phyloP scores from a whole-genome alignment of 1,140 invertebrate genomes.

The Hypothenemus hampei region DNA sequence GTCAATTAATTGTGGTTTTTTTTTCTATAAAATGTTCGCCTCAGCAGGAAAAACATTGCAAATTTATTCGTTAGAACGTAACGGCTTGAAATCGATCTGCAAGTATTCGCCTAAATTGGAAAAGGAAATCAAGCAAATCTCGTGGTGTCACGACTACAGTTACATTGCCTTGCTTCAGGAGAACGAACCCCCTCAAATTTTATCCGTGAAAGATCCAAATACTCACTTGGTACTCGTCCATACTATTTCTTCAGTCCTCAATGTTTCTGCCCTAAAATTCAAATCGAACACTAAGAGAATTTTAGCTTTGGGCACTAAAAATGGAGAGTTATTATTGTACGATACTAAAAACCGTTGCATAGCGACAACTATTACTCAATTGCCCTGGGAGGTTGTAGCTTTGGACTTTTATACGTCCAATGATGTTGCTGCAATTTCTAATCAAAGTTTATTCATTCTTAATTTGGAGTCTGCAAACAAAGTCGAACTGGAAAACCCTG shows the following conservation, averaged over 20 bases:
- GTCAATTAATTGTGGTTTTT: no score
- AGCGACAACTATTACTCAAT: slow-evolving; percentile 19
- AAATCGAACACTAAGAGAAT: slow-evolving; percentile 27
- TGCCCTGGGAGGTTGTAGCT: slow-evolving; percentile 12
- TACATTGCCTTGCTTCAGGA: slow-evolving; percentile 27
- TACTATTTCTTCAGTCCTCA: slow-evolving; percentile 23
- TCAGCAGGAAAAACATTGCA: slow-evolving; percentile 5
- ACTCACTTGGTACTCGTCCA: slow-evolving; percentile 26
- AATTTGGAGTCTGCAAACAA: slow-evolving; percentile 1
- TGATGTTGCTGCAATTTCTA: slow-evolving; percentile 22
- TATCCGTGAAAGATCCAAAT: slow-evolving; percentile 28
- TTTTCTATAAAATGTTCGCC: background rate
- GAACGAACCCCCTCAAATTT: slow-evolving; percentile 27
- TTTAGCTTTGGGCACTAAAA: slow-evolving; percentile 23
- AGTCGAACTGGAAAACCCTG: background rate
- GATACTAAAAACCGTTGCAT: slow-evolving; percentile 33
- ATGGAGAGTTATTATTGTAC: slow-evolving; percentile 30
- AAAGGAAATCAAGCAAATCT: slow-evolving; percentile 8
- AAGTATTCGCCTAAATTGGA: background rate
- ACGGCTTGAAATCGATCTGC: slow-evolving; percentile 1
- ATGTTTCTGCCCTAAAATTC: slow-evolving; percentile 23
- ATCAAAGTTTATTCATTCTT: slow-evolving; percentile 10
- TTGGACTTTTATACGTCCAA: slow-evolving; percentile 26
- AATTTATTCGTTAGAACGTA: slow-evolving; percentile 2
- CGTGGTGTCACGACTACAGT: slow-evolving; percentile 33